These are phyloP conservation scores for Noctua comes DNA, from an alignment of 2,888 invertebrate species.

Conservation along the genomic window DNA sequence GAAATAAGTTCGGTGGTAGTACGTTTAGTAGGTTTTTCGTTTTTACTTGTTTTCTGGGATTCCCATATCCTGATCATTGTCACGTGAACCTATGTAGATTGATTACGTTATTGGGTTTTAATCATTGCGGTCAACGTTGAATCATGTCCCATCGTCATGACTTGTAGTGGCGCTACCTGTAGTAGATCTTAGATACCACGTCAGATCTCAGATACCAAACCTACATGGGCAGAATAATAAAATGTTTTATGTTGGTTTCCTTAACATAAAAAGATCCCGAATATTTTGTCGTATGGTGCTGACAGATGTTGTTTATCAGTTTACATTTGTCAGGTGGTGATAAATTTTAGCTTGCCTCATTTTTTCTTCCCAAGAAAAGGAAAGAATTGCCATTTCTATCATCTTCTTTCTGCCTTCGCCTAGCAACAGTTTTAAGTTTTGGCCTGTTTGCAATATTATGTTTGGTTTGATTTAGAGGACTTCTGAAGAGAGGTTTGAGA, in stretches of 20 bases:
- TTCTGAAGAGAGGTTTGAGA: neutral
- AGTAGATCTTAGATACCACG: constrained; percentile 19
- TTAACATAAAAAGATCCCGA: constrained; percentile 17
- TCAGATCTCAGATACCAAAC: constrained; percentile 8
- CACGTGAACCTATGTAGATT: constrained; percentile 30
- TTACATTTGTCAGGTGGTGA: neutral
- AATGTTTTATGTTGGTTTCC: constrained; percentile 19
- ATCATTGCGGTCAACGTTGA: constrained; percentile 26
- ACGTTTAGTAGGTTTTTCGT: neutral
- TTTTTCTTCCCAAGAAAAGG: too few relatives aligned
- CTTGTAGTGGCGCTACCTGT: neutral
- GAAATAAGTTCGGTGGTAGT: neutral
- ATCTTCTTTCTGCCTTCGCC: neutral
- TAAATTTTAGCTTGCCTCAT: neutral
- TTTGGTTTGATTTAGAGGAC: neutral
- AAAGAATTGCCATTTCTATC: neutral
- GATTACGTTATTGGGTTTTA: constrained; percentile 16
- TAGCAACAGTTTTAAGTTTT: neutral
- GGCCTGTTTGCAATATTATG: neutral
- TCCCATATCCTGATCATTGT: constrained; percentile 22
- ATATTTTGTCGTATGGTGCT: neutral
- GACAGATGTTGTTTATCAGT: neutral
- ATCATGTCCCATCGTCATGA: constrained; percentile 15
- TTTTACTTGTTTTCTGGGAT: constrained; percentile 14
- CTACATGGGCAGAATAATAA: constrained; percentile 36